A percentile compares a stretch with the other conserved stretches of the same genome.
These are phyloP conservation scores for Mormyrus lacerda DNA, from an alignment of 2,113 vertebrate species.

Conservation along the genomic window DNA sequence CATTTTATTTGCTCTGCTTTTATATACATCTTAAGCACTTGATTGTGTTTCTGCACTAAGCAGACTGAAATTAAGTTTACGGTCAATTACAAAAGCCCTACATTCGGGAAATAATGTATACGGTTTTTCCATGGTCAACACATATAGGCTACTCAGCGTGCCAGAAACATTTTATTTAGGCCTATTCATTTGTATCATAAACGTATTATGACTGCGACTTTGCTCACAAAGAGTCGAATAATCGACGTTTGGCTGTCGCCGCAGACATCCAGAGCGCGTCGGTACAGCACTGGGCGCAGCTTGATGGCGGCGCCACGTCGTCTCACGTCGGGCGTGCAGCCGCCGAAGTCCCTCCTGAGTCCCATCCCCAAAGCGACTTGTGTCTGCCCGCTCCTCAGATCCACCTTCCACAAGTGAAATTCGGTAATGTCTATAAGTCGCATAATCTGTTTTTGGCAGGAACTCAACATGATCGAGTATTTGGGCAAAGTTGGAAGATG, in stretches of 20 bases:
- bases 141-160: background rate
- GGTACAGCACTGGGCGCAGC: background rate
- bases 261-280: slow-evolving; percentile 21
- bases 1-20: background rate
- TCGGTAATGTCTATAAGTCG: slow-evolving; percentile 11
- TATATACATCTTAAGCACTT: background rate
- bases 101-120: background rate
- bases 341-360: background rate
- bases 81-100: too few species aligned
- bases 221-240: too few species aligned
- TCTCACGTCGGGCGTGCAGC: background rate
- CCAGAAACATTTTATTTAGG: background rate
- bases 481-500: background rate
- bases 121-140: background rate
- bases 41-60: background rate
- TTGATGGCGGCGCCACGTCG: background rate
- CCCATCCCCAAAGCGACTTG: background rate
- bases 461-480: background rate
- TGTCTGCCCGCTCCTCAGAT: background rate
- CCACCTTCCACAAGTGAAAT: slow-evolving; percentile 13
- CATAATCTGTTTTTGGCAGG: background rate
- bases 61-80: background rate
- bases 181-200: background rate
- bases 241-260: background rate
- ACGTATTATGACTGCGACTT: background rate